Evolutionary conservation across 2,113 vertebrate species (phyloP), one percentile per base, ranked within the genome.

Genomic region (Gasterosteus aculeatus): DNA sequence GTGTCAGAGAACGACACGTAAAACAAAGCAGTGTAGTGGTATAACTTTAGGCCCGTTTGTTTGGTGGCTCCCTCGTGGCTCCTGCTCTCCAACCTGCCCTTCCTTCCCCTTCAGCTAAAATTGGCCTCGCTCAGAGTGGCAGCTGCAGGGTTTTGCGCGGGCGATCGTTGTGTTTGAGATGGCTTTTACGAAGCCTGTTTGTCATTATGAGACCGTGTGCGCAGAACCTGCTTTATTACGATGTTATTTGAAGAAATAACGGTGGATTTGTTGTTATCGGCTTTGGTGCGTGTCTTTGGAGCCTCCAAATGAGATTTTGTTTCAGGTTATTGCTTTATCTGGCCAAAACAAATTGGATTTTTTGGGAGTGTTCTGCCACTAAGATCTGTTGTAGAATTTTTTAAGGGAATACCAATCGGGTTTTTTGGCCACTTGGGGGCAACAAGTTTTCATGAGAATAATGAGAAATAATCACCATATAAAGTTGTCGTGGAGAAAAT

Each of bases 101-200:
- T 92, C 89, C 92, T 92, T 92, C 92, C 92, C 84, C 72, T 78
- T 77, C n/a, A 12, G 83, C 87, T 91, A 90, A 88, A 92, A 86
- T 80, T 85, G 87, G 82, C 82, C 63, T 16, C 12, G 54, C 83
- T 75, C 71, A 72, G 6, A 10, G 72, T 75, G 78, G 88, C 91
- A 72, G 90, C 88, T 89, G 87, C 35, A 75, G 33, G 69, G 46
- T 80, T 84, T 86, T 75, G 76, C 46, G 44, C 82, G 78, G 58
- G 58, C 69, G 83, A 77, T 87, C 78, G 88, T 90, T 90, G 90
- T 90, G 83, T 88, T 88, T 58, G 44, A 83, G 75, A 31, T 81
- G 84, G 62, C 73, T 84, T 77, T n/a, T 69, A 70, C 51, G 72
- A 77, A 78, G 64, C 68, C 73, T 60, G 60, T 79, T 86, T 74